These are phyloP conservation scores for Graptemys geographica DNA, from an alignment of 2,797 vertebrate genomes.

Conservation along the genomic window DNA sequence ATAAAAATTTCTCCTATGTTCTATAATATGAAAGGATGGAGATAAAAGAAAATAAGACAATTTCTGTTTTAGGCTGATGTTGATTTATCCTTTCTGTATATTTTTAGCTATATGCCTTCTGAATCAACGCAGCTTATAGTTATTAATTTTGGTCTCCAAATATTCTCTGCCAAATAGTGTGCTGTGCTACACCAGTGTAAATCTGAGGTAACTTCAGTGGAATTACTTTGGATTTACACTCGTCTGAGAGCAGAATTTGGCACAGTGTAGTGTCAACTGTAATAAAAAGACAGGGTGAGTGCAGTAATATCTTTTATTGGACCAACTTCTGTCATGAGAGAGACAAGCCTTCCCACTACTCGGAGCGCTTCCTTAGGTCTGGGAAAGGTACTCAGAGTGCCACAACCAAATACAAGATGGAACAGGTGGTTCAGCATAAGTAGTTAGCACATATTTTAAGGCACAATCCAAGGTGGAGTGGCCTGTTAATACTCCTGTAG, in stretches of 20 bases:
- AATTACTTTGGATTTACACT: conserved; percentile 47
- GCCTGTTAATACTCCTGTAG: too few relatives aligned
- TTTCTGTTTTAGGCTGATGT: neutral
- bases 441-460: too few relatives aligned
- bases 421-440: too few relatives aligned
- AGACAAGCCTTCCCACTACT: too few relatives aligned
- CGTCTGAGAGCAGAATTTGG: conserved; percentile 30
- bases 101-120: neutral
- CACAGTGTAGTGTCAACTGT: conserved; percentile 18
- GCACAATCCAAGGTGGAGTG: too few relatives aligned
- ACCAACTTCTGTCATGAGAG: too few relatives aligned
- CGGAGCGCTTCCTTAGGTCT: too few relatives aligned
- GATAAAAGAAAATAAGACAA: neutral
- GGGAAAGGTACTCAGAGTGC: too few relatives aligned
- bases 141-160: conserved; percentile 43
- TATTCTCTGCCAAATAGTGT: conserved; percentile 3
- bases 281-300: neutral
- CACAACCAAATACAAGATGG: too few relatives aligned
- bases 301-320: too few relatives aligned
- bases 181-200: neutral
- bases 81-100: neutral
- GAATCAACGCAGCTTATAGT: neutral
- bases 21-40: neutral
- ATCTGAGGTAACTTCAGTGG: conserved; percentile 35
- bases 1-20: neutral